Evolutionary conservation across 1,140 invertebrate genomes (phyloP), one percentile per base, ranked within the genome.

Genomic region (Drosophila azteca): DNA sequence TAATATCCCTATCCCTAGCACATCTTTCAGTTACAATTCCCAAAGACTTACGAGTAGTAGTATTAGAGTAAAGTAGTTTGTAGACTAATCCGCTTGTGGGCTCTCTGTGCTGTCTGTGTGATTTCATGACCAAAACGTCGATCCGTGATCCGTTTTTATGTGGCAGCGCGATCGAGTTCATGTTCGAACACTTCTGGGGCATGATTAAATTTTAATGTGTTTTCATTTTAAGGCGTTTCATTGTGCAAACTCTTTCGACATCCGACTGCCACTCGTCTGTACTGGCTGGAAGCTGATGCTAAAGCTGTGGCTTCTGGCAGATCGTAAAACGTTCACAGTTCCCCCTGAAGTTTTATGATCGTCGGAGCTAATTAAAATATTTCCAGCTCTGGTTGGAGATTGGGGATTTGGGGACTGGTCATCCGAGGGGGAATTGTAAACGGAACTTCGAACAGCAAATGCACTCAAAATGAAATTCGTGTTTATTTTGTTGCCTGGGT

Each of bases 361-460:
- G 70, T 29, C 69, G 71, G 65, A 66, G 85, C 83, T 87, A 87
- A 87, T 87, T 87, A 87, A 87, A 87, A 87, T 87, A 87, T 88
- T 88, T 79, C 31, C 29, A 22, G 17, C 29, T 41, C 9, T 53
- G 35, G 31, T 15, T 22, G n/a, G 1, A 6, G 29, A 24, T 5
- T 24, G 24, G 24, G 24, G 24, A 26, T 0, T 24, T 7, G 7
- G 26, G 29, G 7, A 31, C 3, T 8, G 29, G 17, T 20, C 17
- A 20, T 20, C 1, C 17, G 17, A 20, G 17, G 17, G 35, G 35
- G 11, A 11, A 39, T 39, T 39, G 35, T 0, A 39, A 39, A 39
- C 11, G 35, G 35, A 39, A 39, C 35, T 39, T 39, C 11, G 1
- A 13, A 13, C 35, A 13, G 11, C 4, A 13, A 53, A 63, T 62